phyloP scores from a whole-genome alignment of 2,888 invertebrate genomes.

The Melangyna quadrimaculata region DNA sequence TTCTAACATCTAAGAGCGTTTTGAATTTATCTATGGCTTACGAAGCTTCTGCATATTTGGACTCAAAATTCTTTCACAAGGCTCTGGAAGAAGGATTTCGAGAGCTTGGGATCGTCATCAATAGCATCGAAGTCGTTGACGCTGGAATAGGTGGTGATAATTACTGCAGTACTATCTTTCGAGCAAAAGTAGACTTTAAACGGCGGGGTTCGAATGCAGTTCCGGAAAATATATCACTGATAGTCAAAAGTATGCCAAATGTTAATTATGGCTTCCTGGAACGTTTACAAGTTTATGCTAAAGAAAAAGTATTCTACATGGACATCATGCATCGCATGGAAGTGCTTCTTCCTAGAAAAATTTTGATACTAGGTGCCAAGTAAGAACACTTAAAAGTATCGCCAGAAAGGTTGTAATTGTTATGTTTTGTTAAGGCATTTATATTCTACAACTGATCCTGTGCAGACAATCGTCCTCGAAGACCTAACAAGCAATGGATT shows the following conservation, averaged over 20 bases:
- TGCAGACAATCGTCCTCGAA: conserved; percentile 78
- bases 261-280: conserved; percentile 80
- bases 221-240: conserved; percentile 73
- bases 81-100: conserved; percentile 77
- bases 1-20: conserved; percentile 6
- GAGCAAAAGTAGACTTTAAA: conserved; percentile 75
- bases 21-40: conserved; percentile 12
- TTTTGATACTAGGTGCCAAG: conserved; percentile 77
- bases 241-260: conserved; percentile 77
- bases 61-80: conserved; percentile 76
- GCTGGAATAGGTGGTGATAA: conserved; percentile 78
- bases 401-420: no score
- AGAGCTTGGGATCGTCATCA: conserved; percentile 74
- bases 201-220: conserved; percentile 61
- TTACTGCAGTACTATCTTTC: conserved; percentile 79
- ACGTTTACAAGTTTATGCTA: conserved; percentile 80
- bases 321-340: conserved; percentile 81
- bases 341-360: conserved; percentile 80
- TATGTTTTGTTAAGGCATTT: conserved; percentile 74
- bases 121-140: conserved; percentile 74
- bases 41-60: conserved; percentile 72
- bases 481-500: conserved; percentile 82
- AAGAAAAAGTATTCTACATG: conserved; percentile 81
- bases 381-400: conserved; percentile 56
- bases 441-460: conserved; percentile 77